phyloP scores from a whole-genome alignment of 2,888 invertebrate species.

The Amblyteles armatorius region DNA sequence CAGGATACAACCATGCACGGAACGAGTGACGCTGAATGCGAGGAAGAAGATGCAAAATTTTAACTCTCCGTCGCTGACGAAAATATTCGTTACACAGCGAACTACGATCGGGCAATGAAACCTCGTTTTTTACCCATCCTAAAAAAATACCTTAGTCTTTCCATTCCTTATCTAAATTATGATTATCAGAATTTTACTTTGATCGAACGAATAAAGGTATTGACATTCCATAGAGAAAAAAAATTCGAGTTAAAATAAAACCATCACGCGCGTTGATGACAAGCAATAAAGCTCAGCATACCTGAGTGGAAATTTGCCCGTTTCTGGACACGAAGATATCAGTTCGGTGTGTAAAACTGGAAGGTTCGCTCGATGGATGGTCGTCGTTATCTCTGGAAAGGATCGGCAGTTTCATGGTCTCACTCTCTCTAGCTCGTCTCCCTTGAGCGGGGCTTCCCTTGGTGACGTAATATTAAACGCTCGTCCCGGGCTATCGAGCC shows the following conservation, averaged over 20 bases:
- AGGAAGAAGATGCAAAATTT: background rate
- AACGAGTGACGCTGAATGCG: background rate
- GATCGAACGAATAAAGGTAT: no score
- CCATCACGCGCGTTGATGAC: no score
- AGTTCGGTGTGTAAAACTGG: slow-evolving; percentile 5
- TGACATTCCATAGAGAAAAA: no score
- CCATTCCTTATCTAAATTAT: no score
- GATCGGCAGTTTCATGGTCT: background rate
- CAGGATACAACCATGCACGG: no score
- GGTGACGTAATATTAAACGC: slow-evolving; percentile 50
- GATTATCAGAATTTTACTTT: no score
- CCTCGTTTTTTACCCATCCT: no score
- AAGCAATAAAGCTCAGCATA: no score
- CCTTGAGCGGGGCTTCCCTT: slow-evolving; percentile 16
- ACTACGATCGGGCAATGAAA: background rate
- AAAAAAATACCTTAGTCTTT: no score
- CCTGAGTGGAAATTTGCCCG: no score
- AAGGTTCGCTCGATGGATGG: background rate
- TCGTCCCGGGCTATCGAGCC: slow-evolving; percentile 18
- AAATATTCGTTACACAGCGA: background rate
- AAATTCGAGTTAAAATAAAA: no score
- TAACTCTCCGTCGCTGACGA: background rate
- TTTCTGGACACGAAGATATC: background rate
- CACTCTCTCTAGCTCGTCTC: background rate
- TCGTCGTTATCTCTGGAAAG: slow-evolving; percentile 17